A percentile compares a stretch with the other conserved stretches of the same genome.
phyloP scores from a whole-genome alignment of 1,140 invertebrate species.

The Formica selysi region DNA sequence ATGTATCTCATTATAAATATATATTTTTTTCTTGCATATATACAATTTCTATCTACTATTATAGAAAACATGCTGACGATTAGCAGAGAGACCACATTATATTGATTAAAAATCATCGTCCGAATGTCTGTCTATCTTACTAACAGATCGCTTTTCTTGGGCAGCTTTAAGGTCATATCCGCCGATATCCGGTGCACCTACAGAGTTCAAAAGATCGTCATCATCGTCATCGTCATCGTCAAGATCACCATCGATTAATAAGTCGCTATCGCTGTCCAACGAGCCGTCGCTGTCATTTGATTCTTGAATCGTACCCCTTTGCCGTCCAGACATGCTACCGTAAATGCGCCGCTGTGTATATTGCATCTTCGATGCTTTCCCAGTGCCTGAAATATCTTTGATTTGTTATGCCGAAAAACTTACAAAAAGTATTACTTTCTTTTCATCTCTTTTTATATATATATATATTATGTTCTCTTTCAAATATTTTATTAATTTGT shows the following conservation, averaged over 20 bases:
- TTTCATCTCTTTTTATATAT: background rate
- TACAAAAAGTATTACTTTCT: slow-evolving; percentile 9
- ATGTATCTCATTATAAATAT: background rate
- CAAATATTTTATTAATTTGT: background rate
- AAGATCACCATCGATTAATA: slow-evolving; percentile 86
- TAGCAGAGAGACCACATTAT: background rate
- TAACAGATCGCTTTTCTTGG: slow-evolving; percentile 81
- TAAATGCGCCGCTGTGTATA: slow-evolving; percentile 84
- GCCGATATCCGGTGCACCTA: slow-evolving; percentile 68
- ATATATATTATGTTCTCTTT: background rate
- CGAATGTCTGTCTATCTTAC: slow-evolving; percentile 81
- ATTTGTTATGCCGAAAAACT: slow-evolving; percentile 9
- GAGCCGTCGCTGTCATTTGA: slow-evolving; percentile 82
- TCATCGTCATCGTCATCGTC: slow-evolving; percentile 85
- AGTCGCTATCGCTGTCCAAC: slow-evolving; percentile 86
- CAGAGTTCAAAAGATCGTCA: slow-evolving; percentile 83
- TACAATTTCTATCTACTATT: background rate
- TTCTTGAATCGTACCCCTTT: slow-evolving; percentile 81
- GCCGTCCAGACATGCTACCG: slow-evolving; percentile 87
- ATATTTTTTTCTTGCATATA: too few species aligned
- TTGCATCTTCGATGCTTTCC: slow-evolving; percentile 80
- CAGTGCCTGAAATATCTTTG: slow-evolving; percentile 68
- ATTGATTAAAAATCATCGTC: slow-evolving; percentile 84
- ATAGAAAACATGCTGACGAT: background rate
- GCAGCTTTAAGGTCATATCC: slow-evolving; percentile 79